phyloP scores from a whole-genome alignment of 2,113 vertebrate genomes.

The Lampris megalopsis region DNA sequence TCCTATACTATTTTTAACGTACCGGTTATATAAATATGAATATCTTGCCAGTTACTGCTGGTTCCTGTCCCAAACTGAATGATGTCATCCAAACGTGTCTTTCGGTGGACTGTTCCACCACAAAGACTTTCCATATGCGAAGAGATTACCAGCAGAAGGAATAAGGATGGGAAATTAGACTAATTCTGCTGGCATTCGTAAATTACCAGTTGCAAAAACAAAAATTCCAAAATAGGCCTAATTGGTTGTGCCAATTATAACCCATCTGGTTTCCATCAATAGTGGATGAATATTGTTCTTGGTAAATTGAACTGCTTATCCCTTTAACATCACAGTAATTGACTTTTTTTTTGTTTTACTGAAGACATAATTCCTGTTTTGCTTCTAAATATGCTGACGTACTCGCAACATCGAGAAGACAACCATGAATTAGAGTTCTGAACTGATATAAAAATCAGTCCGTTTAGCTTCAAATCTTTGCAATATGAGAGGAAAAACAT shows the following conservation, averaged over 20 bases:
- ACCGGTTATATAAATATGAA: conserved; percentile 26
- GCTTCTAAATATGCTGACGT: background rate
- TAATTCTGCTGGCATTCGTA: background rate
- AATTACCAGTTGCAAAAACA: conserved; percentile 20
- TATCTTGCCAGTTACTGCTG: conserved; percentile 13
- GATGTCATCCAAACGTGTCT: background rate
- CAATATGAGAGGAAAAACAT: background rate
- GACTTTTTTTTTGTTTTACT: background rate
- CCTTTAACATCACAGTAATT: background rate
- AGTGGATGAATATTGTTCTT: background rate
- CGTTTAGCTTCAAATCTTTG: too few species aligned
- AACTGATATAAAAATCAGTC: too few species aligned
- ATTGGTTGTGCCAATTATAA: too few species aligned
- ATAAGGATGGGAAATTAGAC: background rate
- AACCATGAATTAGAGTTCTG: too few species aligned
- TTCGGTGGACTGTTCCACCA: background rate
- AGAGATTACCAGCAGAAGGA: background rate
- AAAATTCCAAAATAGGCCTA: background rate
- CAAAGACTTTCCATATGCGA: conserved; percentile 3
- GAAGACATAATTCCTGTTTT: background rate
- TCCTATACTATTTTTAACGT: too few species aligned
- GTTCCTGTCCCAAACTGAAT: background rate
- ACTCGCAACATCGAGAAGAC: background rate
- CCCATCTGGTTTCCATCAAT: background rate
- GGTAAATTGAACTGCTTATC: background rate